A percentile compares a stretch with the other conserved stretches of the same genome.
Conservation (phyloP, 2,888 invertebrate genomes). For the Amphipoea oculea region DNA sequence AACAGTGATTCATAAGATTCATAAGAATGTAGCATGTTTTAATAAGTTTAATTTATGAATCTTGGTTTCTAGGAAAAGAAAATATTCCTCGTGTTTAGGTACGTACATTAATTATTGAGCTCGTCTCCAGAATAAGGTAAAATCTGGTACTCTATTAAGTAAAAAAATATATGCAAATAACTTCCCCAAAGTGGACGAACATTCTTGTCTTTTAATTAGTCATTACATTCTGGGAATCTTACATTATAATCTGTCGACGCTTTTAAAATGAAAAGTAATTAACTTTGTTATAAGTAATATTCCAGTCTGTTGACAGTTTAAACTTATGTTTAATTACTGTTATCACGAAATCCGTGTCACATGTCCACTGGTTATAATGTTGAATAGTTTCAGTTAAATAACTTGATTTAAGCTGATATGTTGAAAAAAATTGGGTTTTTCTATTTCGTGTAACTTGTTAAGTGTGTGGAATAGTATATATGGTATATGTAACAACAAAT, state of each 20-base stretch:
- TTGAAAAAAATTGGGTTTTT: no score
- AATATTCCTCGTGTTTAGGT: background rate
- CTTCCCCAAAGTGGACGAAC: background rate
- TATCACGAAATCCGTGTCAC: conserved; percentile 51
- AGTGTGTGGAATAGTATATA: no score
- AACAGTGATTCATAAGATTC: background rate
- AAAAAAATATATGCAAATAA: conserved; percentile 27
- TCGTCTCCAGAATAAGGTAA: conserved; percentile 16
- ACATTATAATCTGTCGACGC: conserved; percentile 27
- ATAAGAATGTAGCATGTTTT: background rate
- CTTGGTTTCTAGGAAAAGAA: background rate
- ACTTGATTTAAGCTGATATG: conserved; percentile 1
- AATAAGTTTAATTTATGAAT: background rate
- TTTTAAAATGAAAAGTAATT: conserved; percentile 27
- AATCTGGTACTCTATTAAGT: conserved; percentile 5
- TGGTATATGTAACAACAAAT: no score
- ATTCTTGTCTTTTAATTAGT: conserved; percentile 30
- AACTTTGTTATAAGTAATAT: conserved; percentile 11
- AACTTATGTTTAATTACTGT: conserved; percentile 47
- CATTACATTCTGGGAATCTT: conserved; percentile 9
- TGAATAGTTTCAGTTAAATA: conserved; percentile 25
- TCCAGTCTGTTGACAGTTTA: conserved; percentile 52
- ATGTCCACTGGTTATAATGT: conserved; percentile 30
- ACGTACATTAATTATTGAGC: conserved; percentile 14
- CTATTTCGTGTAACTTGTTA: no score